Base-by-base conservation (phyloP, 2,888 invertebrate species). In the Leucoma salicis region DNA sequence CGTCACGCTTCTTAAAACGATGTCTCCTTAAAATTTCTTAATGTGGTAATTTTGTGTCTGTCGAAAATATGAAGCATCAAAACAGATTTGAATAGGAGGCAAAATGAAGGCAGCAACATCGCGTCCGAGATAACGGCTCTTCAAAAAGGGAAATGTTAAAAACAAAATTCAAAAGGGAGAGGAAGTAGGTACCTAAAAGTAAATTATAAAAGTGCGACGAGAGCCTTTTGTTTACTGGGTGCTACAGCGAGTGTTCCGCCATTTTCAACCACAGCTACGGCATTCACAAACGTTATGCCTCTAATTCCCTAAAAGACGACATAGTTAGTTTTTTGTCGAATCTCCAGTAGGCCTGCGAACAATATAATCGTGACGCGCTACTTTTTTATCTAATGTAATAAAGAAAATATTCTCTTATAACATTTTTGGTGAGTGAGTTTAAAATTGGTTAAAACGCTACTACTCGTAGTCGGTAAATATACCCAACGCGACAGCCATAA, bases 141-240 rank as follows among this genome's bases (percentile, higher is more conserved):
- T 80, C 76, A 79, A 82, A 79, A 74, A 71, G 69, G 71, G 63
- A 74, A 78, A 77, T 70, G 74, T 71, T 74, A 73, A 79, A 81
- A 81, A 78, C 76, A 75, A 78, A 74, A 78, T 82, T 82, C 75
- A 75, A 78, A 81, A 79, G 76, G 74, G 68, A 77, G 70, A 69
- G 74, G 70, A 73, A 75, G 72, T 69, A 69, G 68, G 58, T 70
- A 66, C 66, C 74, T 77, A 74, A n/a, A n/a, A 79, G 79, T 81
- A 78, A 82, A 83, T 84, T 82, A 82, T 81, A 78, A 76, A 82
- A 83, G 75, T 77, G 73, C 69, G 70, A 63, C 65, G 70, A 70
- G 72, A 65, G 69, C 63, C 78, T 74, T 83, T 81, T 84, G 81
- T 82, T 76, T 77, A 67, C 70, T 66, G 61, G 52, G 60, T 65